Base-by-base conservation (phyloP, 2,113 vertebrate species). In the Procapra przewalskii region DNA sequence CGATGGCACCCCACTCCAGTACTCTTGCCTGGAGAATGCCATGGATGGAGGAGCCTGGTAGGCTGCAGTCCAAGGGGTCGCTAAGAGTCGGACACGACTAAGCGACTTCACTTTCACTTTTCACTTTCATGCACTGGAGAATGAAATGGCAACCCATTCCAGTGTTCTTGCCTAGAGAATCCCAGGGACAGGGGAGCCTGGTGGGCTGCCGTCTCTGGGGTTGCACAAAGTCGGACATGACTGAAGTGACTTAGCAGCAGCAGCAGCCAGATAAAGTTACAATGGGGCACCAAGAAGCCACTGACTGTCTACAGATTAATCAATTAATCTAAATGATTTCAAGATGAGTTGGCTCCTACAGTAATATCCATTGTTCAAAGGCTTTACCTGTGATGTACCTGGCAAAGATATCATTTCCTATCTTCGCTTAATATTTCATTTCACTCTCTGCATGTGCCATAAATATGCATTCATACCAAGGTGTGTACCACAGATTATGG, bases 281-380 rank as follows among this genome's bases (percentile, higher is more conserved):
- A 36, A 21, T 2, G 2, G 7, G 48, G 10, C 16, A 95, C 33
- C 48, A 86, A 57, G 62, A 96, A 91, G 8, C 50, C 25, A 77
- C 33, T 21, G 59, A 25, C 33, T 91, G 2, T 60, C 19, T 11
- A 62, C 55, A 90, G n/a, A 54, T 59, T n/a, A 64, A 62, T 88
- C 81, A 59, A 45, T 50, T 94, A 59, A 92, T 71, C 14, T 84
- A 79, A 86, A 88, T 10, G 7, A 83, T 36, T 8, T 92, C 48
- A 77, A 91, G 57, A 82, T 33, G 55, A 92, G 48, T 16, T 95
- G 54, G 15, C n/a, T 87, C 29, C 60, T 64, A n/a, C 48, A 71
- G 36, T 91, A 90, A 90, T 21, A 90, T 19, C 40, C 77, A 94
- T 19, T 71, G 50, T 36, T 62, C 60, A 97, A 95, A 83, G n/a